These are phyloP conservation scores for Cyprinodon diabolis DNA, from an alignment of 2,797 vertebrate species.

Conservation along the genomic window DNA sequence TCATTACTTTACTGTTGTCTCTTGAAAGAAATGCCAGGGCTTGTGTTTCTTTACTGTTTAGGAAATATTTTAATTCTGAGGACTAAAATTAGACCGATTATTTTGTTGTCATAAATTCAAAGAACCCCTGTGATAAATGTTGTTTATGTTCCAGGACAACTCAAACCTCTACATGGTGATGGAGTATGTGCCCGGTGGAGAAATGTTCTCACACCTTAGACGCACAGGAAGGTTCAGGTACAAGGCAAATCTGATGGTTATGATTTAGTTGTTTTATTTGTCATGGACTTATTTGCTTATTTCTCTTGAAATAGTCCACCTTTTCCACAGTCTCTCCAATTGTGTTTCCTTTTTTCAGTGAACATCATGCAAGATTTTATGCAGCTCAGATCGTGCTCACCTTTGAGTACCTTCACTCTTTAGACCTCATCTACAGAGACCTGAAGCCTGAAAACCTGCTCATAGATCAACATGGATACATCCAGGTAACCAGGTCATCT, in stretches of 20 bases:
- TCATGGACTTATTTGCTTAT: not conserved
- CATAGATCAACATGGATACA: slow-evolving; percentile 99
- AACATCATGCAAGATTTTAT: slow-evolving; percentile 98
- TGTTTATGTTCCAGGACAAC: slow-evolving; percentile 86
- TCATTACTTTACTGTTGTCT: not conserved
- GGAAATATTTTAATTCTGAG: not conserved
- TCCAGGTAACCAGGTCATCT: slow-evolving; percentile 85
- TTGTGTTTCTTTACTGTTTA: not conserved
- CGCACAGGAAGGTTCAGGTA: slow-evolving; percentile 99
- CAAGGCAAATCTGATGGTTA: not conserved
- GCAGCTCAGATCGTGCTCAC: slow-evolving; percentile 99
- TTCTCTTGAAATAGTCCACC: not conserved
- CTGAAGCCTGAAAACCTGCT: slow-evolving; percentile 99
- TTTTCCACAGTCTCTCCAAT: slow-evolving; percentile 8
- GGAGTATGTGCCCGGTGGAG: slow-evolving; percentile 98
- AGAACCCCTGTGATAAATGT: not conserved
- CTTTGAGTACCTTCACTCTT: slow-evolving; percentile 99
- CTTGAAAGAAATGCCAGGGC: not conserved
- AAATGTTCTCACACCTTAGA: slow-evolving; percentile 99
- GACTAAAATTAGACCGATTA: not conserved
- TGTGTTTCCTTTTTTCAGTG: slow-evolving; percentile 76
- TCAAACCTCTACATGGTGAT: slow-evolving; percentile 99
- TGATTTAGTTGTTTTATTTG: not conserved
- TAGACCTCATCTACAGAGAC: slow-evolving; percentile 99
- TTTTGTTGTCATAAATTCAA: too few relatives aligned